Evolutionary conservation across 2,113 vertebrate genomes (phyloP).

Genomic region (Pyxicephalus adspersus): DNA sequence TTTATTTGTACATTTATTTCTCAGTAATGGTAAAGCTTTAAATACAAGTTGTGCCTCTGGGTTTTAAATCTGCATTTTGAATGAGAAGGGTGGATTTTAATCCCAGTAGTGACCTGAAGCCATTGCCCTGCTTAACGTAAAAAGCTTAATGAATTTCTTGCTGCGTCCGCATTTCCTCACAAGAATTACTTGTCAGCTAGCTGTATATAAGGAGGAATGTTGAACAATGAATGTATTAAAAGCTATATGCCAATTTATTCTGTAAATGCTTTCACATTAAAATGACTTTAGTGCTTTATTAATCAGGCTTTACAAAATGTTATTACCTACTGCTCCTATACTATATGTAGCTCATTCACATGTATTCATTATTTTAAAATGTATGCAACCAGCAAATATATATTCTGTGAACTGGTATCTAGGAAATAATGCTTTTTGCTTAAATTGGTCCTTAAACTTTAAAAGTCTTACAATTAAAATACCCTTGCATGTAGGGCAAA

Average conservation of each 20-base stretch:
- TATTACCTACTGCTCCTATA: too few relatives aligned
- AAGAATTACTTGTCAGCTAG: constrained; percentile 45
- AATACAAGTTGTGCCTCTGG: not conserved
- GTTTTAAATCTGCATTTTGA: constrained; percentile 17
- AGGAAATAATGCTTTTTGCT: too few relatives aligned
- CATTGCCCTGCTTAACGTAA: constrained; percentile 25
- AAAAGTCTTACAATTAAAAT: too few relatives aligned
- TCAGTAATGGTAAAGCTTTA: not conserved
- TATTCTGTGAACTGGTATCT: too few relatives aligned
- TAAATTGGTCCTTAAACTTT: too few relatives aligned
- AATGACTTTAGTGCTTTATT: constrained; percentile 25
- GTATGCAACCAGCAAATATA: too few relatives aligned
- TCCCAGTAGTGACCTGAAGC: constrained; percentile 43
- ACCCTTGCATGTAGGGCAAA: too few relatives aligned
- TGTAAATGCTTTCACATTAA: constrained; percentile 28
- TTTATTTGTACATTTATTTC: not conserved
- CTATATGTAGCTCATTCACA: too few relatives aligned
- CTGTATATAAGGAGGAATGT: constrained; percentile 38
- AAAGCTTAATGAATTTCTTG: constrained; percentile 45
- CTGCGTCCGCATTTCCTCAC: constrained; percentile 41
- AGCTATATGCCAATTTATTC: constrained; percentile 29
- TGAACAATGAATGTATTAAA: constrained; percentile 30
- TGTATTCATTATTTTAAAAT: too few relatives aligned
- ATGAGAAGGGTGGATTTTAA: constrained; percentile 31
- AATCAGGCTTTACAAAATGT: constrained; percentile 11